Base-by-base conservation (phyloP, 2,113 vertebrate genomes). In the Neofelis nebulosa region DNA sequence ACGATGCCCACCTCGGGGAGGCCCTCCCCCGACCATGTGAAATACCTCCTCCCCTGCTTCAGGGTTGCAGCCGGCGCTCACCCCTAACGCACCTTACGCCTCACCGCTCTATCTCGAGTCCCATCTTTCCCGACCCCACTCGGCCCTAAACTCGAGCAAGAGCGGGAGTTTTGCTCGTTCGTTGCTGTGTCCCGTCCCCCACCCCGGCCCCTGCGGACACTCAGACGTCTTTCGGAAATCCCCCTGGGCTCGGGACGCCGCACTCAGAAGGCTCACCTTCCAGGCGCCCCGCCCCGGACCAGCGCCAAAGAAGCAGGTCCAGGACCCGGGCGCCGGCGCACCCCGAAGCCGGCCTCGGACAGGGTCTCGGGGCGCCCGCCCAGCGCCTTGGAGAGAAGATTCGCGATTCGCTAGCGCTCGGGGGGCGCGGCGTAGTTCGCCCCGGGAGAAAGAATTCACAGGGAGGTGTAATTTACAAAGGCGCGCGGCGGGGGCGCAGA, bases 361-460 rank as follows among this genome's bases (percentile, higher is more conserved):
- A 31, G 38, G 31, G 61, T 23, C 27, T 52, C 36, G 1, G 83
- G 14, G 48, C 48, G 31, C 45, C 90, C 79, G 25, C 8, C 45
- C 21, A 1, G 14, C 33, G 36, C 1, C 16, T 38, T 14, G 3
- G n/a, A 80, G 74, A 15, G 38, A 29, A 0, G 63, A 29, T 10
- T 21, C 25, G 0, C 9, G 19, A 1, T 8, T 38, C 0, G 13
- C 13, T 0, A 15, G 68, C 7, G 48, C 31, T 4, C 3, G 41
- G 12, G 73, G 25, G 68, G 3, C 25, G 86, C 3, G 18, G 57
- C 14, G 5, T 0, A 0, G 29, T 21, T 45, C 21, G 2, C 27
- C 71, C 13, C 0, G 1, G 12, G 31, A 52, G 41, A 31, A 12
- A 11, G 9, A 5, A 73, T 14, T 52, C 2, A 57, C 50, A 0